Conservation (phyloP, 2,888 invertebrate genomes). For the Alcis repandata region DNA sequence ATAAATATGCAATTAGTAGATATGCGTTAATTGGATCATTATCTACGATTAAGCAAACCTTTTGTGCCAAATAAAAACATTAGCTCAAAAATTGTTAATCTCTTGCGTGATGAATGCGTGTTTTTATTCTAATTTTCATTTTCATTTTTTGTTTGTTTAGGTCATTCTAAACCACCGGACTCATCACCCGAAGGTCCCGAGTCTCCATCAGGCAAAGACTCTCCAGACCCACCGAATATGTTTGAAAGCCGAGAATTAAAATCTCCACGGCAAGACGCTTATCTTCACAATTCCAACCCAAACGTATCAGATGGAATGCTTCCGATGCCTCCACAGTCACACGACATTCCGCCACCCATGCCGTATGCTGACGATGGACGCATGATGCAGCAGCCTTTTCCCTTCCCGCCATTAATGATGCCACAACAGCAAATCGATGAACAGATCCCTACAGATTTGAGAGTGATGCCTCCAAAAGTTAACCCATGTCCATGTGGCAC, state of each 20-base stretch:
- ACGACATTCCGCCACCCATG: conserved; percentile 70
- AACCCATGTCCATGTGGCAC: conserved; percentile 69
- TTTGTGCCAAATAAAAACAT: too few species aligned
- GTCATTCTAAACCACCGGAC: conserved; percentile 78
- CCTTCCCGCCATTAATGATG: conserved; percentile 74
- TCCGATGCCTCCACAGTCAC: conserved; percentile 55
- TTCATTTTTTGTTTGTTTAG: conserved; percentile 54
- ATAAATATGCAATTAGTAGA: too few species aligned
- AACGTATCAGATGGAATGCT: conserved; percentile 64
- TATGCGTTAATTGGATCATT: too few species aligned
- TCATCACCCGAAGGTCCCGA: conserved; percentile 79
- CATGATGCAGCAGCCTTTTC: conserved; percentile 71
- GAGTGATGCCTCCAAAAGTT: conserved; percentile 68
- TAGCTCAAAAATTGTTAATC: too few species aligned
- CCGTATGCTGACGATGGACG: conserved; percentile 72
- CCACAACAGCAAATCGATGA: conserved; percentile 70
- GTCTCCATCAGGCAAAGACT: conserved; percentile 76
- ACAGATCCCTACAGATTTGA: conserved; percentile 76
- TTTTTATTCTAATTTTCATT: background rate
- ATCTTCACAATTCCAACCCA: conserved; percentile 66
- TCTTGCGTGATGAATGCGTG: background rate
- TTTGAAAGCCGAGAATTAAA: conserved; percentile 71
- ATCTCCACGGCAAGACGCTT: conserved; percentile 73
- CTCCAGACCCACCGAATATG: conserved; percentile 69
- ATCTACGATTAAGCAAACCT: too few species aligned